Evolutionary conservation across 2,113 vertebrate genomes (phyloP), one percentile per base, ranked within the genome.

Genomic region (Rhodinocichla rosea): DNA sequence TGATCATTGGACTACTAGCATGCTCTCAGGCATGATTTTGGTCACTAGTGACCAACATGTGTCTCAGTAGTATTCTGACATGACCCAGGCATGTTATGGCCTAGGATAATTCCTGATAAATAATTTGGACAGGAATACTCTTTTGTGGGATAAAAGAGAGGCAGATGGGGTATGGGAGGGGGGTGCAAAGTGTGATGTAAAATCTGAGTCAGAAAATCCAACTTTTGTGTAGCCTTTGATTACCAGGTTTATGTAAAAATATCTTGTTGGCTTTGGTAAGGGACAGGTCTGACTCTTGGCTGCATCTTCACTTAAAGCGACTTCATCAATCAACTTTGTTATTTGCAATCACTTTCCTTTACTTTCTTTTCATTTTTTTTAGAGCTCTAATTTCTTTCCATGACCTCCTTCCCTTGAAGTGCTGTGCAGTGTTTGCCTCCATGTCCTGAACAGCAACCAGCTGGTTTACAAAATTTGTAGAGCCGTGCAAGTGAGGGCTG

Each of bases 41-140:
- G 14, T 78, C 35, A 50, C 17, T 5, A 13, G 7, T 12, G 60
- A 40, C 47, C 32, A 67, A 5, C 1, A 0, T 1, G 3, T 59
- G 7, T 33, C 33, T 5, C 1, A 7, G 35, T 24, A 59, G 62
- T 35, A 8, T 52, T 92, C 32, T 83, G 57, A 32, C 3, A 7
- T 6, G 21, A 21, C 45, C 39, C 47, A 85, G 13, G 22, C 22
- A 49, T 21, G 45, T 21, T 24, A 27, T 19, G 32, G 44, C 37
- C 28, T 20, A 42, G 14, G 19, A 59, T 50, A 87, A 70, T 59
- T 87, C 33, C 39, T 67, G 18, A 50, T 30, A 45, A 89, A 26
- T 11, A 40, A 4, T 42, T 92, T 62, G 20, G 67, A 53, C 5
- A 68, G 13, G 19, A 3, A 26, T 52, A 27, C 1, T 18, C 11